These are phyloP conservation scores for Lepilemur septentrionalis DNA, from an alignment of 2,797 vertebrate genomes.

Conservation along the genomic window DNA sequence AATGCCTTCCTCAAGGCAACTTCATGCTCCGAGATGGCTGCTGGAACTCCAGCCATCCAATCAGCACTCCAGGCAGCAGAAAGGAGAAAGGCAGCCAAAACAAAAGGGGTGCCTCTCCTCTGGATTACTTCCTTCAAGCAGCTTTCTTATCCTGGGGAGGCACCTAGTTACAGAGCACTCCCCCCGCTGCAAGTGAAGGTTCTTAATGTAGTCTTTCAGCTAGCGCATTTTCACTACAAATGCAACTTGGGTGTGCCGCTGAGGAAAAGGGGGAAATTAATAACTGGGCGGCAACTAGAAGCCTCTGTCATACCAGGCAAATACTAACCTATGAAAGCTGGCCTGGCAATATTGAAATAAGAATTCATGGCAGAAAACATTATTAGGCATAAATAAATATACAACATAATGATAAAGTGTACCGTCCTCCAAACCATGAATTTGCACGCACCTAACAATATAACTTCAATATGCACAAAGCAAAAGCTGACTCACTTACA, in stretches of 20 bases:
- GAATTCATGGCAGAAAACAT: neutral
- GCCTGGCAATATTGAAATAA: neutral
- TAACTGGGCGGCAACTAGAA: neutral
- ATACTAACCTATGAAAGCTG: neutral
- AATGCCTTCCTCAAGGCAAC: neutral
- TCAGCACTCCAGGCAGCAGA: neutral
- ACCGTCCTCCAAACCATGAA: neutral
- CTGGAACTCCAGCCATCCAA: neutral
- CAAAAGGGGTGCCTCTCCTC: neutral
- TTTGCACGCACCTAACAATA: neutral
- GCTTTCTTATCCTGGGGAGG: neutral
- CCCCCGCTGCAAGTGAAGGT: neutral
- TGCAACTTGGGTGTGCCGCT: no score
- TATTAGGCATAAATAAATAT: neutral
- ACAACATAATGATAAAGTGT: neutral
- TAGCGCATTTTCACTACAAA: neutral
- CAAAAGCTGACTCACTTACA: neutral
- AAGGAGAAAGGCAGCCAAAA: neutral
- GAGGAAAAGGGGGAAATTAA: neutral
- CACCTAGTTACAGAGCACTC: neutral
- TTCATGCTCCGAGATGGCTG: neutral
- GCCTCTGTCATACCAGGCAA: neutral
- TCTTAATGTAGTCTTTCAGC: neutral
- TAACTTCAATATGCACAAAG: neutral
- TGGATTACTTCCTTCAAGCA: neutral